Percentiles rank a stretch among this genome's conserved stretches.
Conservation (phyloP, 2,797 vertebrate species). For the Ptychobarbus kaznakovi region DNA sequence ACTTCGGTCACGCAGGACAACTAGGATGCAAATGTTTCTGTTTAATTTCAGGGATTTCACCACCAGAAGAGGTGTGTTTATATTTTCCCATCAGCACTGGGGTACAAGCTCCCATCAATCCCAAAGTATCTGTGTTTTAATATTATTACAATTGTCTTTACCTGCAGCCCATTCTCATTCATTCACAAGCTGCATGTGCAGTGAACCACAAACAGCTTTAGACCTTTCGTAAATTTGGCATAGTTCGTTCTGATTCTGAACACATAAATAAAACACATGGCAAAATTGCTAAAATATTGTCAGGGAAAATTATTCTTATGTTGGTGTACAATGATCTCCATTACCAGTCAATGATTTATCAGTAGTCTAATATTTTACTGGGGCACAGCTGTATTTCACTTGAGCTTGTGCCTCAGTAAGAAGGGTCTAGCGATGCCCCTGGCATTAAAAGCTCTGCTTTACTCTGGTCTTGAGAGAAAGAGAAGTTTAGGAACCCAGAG, state of each 20-base stretch:
- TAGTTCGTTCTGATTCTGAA: neutral
- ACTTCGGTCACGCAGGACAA: neutral
- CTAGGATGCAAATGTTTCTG: neutral
- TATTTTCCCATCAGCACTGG: neutral
- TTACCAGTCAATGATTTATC: neutral
- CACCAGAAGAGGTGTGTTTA: neutral
- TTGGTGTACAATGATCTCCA: neutral
- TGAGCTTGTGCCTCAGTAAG: neutral
- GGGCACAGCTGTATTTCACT: neutral
- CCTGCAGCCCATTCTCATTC: neutral
- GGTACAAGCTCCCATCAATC: neutral
- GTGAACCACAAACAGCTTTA: neutral
- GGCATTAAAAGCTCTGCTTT: slow-evolving; percentile 15
- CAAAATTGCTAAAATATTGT: neutral
- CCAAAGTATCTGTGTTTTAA: neutral
- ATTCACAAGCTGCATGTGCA: neutral
- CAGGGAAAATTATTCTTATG: neutral
- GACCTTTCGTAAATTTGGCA: neutral
- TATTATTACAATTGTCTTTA: neutral
- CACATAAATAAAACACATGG: neutral
- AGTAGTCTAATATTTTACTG: neutral
- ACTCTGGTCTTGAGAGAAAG: neutral
- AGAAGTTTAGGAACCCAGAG: neutral
- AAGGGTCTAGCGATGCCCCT: neutral
- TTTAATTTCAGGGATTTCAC: neutral